Evolutionary conservation across 35 echinoderm and acorn worm species (phyloP).

Genomic region (Strongylocentrotus purpuratus): DNA sequence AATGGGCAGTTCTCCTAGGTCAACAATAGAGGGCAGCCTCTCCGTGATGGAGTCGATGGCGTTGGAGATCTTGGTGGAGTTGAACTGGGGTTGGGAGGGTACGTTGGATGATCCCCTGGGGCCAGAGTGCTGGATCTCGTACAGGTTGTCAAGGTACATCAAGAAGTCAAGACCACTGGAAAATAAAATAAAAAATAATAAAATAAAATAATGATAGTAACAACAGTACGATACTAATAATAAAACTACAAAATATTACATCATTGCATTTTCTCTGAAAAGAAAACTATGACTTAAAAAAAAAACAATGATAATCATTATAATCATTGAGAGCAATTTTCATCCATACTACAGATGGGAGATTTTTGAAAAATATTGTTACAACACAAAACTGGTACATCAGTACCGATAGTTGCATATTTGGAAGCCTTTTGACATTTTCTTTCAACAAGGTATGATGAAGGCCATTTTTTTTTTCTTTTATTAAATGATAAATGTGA

Average conservation of each 20-base stretch:
- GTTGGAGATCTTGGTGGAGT: constrained; percentile 80
- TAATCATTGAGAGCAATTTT: too few species aligned
- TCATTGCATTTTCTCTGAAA: background rate
- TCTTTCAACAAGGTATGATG: too few species aligned
- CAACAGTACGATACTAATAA: background rate
- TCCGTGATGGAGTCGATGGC: constrained; percentile 75
- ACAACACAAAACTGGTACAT: too few species aligned
- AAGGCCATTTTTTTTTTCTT: too few species aligned
- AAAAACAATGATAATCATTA: too few species aligned
- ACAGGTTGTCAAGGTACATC: constrained; percentile 77
- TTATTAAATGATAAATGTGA: too few species aligned
- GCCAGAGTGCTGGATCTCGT: constrained; percentile 88
- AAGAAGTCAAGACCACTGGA: constrained; percentile 85
- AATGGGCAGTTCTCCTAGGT: constrained; percentile 82
- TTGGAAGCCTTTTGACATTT: too few species aligned
- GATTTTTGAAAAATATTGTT: too few species aligned
- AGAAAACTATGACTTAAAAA: background rate
- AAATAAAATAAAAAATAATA: constrained; percentile 23
- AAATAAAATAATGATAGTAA: background rate
- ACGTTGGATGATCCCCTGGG: background rate
- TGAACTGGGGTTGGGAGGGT: constrained; percentile 43
- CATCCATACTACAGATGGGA: too few species aligned
- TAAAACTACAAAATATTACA: background rate
- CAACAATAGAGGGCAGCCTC: constrained; percentile 72
- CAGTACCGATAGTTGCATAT: too few species aligned